A percentile compares a stretch with the other conserved stretches of the same genome.
Conservation (phyloP, 2,888 invertebrate genomes). For the Agonopterix subpropinquella region DNA sequence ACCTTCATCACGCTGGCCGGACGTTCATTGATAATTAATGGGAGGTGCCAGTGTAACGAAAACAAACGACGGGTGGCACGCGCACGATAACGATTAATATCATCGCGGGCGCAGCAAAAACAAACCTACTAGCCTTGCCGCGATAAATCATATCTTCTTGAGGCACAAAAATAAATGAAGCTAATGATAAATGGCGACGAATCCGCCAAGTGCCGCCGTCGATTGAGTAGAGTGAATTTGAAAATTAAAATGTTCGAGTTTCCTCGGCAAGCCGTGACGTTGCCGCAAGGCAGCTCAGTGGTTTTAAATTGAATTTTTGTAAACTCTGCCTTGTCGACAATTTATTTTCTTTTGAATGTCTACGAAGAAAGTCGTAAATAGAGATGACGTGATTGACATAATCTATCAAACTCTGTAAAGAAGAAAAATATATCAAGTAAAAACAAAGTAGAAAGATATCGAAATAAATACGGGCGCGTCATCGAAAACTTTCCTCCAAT, state of each 20-base stretch:
- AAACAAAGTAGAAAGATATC: conserved; percentile 8
- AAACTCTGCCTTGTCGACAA: too few species aligned
- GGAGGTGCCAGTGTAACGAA: conserved; percentile 69
- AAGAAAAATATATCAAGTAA: background rate
- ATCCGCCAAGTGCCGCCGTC: conserved; percentile 49
- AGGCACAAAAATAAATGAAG: conserved; percentile 74
- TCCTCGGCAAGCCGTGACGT: too few species aligned
- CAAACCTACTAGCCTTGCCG: conserved; percentile 65
- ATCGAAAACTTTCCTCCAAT: conserved; percentile 22
- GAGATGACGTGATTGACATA: too few species aligned
- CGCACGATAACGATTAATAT: conserved; percentile 74
- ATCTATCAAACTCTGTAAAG: background rate
- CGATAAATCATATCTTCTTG: conserved; percentile 72
- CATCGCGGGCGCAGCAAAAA: conserved; percentile 67
- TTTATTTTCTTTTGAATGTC: too few species aligned
- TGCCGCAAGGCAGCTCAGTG: too few species aligned
- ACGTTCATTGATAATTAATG: conserved; percentile 76
- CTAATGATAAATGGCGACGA: conserved; percentile 70
- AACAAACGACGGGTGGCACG: conserved; percentile 70
- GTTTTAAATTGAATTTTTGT: too few species aligned
- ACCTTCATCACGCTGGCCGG: conserved; percentile 69
- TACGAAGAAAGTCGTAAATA: too few species aligned
- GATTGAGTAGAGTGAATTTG: conserved; percentile 57
- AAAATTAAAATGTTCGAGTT: conserved; percentile 40
- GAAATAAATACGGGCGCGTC: conserved; percentile 19